These are phyloP conservation scores for Poecilia velifera DNA, from an alignment of 2,797 vertebrate genomes.

Conservation along the genomic window DNA sequence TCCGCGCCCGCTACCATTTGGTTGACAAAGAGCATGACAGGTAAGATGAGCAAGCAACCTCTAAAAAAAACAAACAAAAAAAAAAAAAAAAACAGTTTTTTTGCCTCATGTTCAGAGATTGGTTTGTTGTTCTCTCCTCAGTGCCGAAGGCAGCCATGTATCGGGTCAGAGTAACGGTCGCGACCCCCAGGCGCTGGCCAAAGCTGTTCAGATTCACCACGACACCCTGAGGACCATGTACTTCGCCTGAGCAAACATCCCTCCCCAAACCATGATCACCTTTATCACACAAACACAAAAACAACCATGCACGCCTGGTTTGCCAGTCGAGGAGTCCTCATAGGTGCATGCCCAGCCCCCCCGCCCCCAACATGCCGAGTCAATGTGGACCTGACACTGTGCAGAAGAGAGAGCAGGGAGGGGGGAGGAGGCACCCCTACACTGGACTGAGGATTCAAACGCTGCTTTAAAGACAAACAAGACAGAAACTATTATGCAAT, in stretches of 20 bases:
- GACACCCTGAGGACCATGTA: constrained; percentile 99
- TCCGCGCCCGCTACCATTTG: constrained; percentile 96
- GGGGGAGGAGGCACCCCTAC: constrained; percentile 70
- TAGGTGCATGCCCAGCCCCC: constrained; percentile 73
- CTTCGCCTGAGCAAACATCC: constrained; percentile 89
- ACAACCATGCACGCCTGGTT: constrained; percentile 69
- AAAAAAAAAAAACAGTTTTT: too few species aligned
- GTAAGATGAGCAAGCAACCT: constrained; percentile 35
- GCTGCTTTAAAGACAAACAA: constrained; percentile 83
- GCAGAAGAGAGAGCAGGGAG: constrained; percentile 76
- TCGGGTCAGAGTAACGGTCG: constrained; percentile 98
- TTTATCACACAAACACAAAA: constrained; percentile 66
- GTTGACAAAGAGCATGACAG: constrained; percentile 99
- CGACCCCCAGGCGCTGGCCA: constrained; percentile 97
- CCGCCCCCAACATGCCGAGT: constrained; percentile 71
- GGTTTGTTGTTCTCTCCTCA: constrained; percentile 70
- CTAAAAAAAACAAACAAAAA: too few species aligned
- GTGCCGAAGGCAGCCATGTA: constrained; percentile 98
- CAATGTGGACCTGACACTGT: constrained; percentile 88
- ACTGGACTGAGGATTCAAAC: constrained; percentile 85
- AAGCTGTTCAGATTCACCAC: constrained; percentile 99
- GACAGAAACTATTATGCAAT: constrained; percentile 98
- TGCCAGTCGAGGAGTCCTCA: constrained; percentile 81
- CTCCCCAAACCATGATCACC: constrained; percentile 59
- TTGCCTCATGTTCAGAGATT: not conserved